Base-by-base conservation (phyloP, 2,113 vertebrate genomes). In the Sciurus niger region DNA sequence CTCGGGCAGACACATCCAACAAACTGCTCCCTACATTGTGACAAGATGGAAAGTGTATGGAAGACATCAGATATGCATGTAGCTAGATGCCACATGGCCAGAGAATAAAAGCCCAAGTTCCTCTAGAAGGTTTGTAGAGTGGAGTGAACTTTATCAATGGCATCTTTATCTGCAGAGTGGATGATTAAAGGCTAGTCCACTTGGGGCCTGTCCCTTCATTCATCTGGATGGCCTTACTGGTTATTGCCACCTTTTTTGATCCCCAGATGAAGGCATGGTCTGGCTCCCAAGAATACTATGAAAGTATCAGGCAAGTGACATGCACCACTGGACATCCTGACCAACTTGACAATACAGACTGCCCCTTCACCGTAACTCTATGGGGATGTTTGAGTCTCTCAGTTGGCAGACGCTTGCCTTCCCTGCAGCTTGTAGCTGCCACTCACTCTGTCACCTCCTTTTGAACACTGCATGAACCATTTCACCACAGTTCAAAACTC, bases 31-130 rank as follows among this genome's bases (percentile, higher is more conserved):
- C 72, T 78, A 32, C 51, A 77, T 13, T 4, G 43, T 46, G 65
- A 78, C 37, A 4, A 46, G 40, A 43, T 13, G 22, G 74, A 55
- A 43, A 7, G 83, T 17, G 7, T 17, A 6, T 4, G 6, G 32
- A 79, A 70, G n/a, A 43, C 5, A 2, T 3, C 16, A 18, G 16
- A 13, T 6, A 4, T 0, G 0, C 1, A 4, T 0, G 16, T 11
- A 30, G 20, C 79, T 20, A 2, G 11, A 30, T 14, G 53, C 18
- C 6, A 43, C 17, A 6, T 30, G 46, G 82, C 25, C 40, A 2
- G 12, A 22, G 74, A 43, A 3, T 2, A 55, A 20, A 16, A 0
- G 24, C 32, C 34, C 25, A 20, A 4, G 0, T 48, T 70, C 28
- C 37, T 43, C 13, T 6, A 34, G 65, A 72, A 60, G 63, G 18